Base-by-base conservation (phyloP, 1,140 invertebrate species). In the Euglossa dilemma region DNA sequence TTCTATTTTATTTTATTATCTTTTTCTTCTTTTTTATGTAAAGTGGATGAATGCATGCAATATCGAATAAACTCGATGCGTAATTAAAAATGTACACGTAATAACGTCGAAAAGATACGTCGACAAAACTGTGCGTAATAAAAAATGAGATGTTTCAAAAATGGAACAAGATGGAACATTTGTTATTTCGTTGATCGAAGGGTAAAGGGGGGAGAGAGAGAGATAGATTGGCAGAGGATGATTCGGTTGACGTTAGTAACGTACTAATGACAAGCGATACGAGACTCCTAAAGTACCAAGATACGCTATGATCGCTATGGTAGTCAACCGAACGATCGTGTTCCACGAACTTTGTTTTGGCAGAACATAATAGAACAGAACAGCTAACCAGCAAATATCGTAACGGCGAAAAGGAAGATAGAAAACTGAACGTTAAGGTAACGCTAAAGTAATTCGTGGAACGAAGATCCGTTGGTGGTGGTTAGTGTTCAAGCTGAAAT, bases 181-280 rank as follows among this genome's bases (percentile, higher is more conserved):
- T n/a, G 64, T 77, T 90, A 87, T 43, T 72, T 45, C 57, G n/a
- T 72, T 52, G 16, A 20, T 14, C 18, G 45, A 45, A 9, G 2
- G 16, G 57, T 36, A 36, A 79, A 89, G 85, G 74, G 85, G 6
- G 90, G 72, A 20, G 6, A 12, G 23, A 11, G 18, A 4, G 11
- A 9, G 6, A 56, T 72, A 76, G 83, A 74, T 71, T 20, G 79
- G 36, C 83, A 83, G 82, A 70, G 80, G 83, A 87, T 75, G 76
- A 88, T 89, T 90, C 89, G 87, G 71, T 89, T 83, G 74, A 89
- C 72, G 89, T 93, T 93, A 93, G 90, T 93, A 87, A 76, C 23
- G 23, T 73, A 66, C 82, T 66, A 77, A 57, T 80, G 69, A 84
- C n/a, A 84, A 84, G 75, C 67, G 47, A 78, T 47, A 83, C 28